phyloP scores from a whole-genome alignment of 2,888 invertebrate genomes.

The Tethea ocularis region DNA sequence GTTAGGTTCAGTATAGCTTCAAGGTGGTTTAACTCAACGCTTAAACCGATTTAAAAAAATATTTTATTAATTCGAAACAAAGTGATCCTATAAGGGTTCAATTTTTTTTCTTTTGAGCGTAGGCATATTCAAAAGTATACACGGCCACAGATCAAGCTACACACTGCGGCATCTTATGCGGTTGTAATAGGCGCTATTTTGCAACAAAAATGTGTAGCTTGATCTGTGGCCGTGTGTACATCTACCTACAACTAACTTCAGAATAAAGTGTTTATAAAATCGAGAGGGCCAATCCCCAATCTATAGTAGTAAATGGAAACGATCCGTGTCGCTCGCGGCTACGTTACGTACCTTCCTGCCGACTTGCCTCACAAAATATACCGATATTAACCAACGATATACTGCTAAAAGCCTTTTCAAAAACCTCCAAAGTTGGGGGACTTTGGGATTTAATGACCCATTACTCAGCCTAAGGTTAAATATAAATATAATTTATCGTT shows the following conservation, averaged over 20 bases:
- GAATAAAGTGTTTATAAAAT: slow-evolving; percentile 10
- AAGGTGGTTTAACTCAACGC: too few species aligned
- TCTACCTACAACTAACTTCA: background rate
- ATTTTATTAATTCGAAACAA: too few species aligned
- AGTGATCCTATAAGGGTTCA: too few species aligned
- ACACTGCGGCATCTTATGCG: too few species aligned
- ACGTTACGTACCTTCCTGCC: slow-evolving; percentile 20
- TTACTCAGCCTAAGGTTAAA: background rate
- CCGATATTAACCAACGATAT: background rate
- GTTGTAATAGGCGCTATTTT: too few species aligned
- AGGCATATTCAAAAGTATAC: too few species aligned
- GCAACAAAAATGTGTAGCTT: too few species aligned
- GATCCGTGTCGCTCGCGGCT: slow-evolving; percentile 21
- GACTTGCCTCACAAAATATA: slow-evolving; percentile 6
- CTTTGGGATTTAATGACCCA: background rate
- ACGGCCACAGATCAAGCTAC: too few species aligned
- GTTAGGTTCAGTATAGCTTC: too few species aligned
- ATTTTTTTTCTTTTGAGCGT: too few species aligned
- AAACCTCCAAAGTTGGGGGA: background rate
- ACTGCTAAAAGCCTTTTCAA: slow-evolving; percentile 3
- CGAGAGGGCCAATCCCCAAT: slow-evolving; percentile 16
- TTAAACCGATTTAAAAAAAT: too few species aligned
- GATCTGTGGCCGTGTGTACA: too few species aligned
- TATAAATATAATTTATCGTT: background rate
- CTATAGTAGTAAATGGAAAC: slow-evolving; percentile 24